Evolutionary conservation across 1,140 invertebrate species (phyloP), one percentile per base, ranked within the genome.

Genomic region (Pygmarrhopalites habei): DNA sequence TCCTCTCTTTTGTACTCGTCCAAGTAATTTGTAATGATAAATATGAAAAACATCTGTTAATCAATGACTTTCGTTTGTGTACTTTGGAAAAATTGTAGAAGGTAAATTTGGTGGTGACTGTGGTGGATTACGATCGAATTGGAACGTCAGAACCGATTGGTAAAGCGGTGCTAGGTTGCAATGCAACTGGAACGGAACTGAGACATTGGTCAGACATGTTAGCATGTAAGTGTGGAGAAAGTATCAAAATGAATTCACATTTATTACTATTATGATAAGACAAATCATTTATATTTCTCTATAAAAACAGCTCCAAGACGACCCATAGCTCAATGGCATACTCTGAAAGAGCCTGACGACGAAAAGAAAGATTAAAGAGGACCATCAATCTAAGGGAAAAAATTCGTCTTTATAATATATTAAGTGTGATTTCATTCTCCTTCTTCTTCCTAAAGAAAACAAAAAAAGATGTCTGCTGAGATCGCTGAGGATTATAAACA

Each of bases 181-280:
- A 94, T 79, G 93, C 94, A 71, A 91, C 86, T 66, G 96, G 96
- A 60, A 97, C 95, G 23, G 96, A 99, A 78, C 81, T 99, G 52
- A 87, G 96, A 72, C 97, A 99, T 79, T 99, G 97, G 97, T 98
- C 95, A 59, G 97, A 99, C 78, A 96, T 97, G 93, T 79, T 98
- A 78, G 95, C 96, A 73, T 96, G 93, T n/a, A n/a, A n/a, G n/a
- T n/a, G n/a, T n/a, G n/a, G n/a, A n/a, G n/a, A n/a, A n/a, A n/a
- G n/a, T n/a, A n/a, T n/a, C n/a, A n/a, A n/a, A n/a, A n/a, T n/a
- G n/a, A n/a, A n/a, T n/a, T n/a, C n/a, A n/a, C n/a, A n/a, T n/a
- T n/a, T n/a, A n/a, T n/a, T n/a, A n/a, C n/a, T n/a, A n/a, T n/a
- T n/a, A n/a, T n/a, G n/a, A n/a, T n/a, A n/a, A n/a, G n/a, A n/a